Conservation (phyloP, 2,113 vertebrate species). For the Mormoops blainvillei region DNA sequence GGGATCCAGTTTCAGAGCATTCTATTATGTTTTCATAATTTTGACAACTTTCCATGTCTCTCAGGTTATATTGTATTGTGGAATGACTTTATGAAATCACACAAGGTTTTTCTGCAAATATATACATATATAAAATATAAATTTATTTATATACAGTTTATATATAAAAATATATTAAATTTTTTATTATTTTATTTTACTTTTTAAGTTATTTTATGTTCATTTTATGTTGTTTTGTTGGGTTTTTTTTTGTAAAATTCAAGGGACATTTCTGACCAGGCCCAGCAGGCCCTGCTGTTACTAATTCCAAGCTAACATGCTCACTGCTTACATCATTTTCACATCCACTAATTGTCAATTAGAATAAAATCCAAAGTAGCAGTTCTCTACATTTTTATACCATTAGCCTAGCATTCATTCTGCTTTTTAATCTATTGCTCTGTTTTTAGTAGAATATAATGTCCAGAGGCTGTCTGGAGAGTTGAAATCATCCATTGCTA, state of each 20-base stretch:
- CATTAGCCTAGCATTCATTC: not conserved
- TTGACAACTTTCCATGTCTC: not conserved
- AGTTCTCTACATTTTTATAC: not conserved
- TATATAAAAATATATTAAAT: too few species aligned
- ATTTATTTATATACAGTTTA: too few species aligned
- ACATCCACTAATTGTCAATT: not conserved
- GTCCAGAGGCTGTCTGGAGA: not conserved
- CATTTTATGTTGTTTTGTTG: too few species aligned
- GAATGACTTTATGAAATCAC: not conserved
- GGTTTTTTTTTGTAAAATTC: not conserved
- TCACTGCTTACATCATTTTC: not conserved
- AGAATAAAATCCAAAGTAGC: not conserved
- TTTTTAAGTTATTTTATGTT: too few species aligned
- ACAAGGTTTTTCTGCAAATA: not conserved
- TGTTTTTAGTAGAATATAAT: not conserved
- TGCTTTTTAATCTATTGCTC: not conserved
- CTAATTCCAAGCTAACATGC: not conserved
- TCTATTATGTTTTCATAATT: not conserved
- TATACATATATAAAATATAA: too few species aligned
- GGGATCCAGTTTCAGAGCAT: not conserved
- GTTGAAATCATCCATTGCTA: not conserved
- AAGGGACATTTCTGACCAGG: not conserved
- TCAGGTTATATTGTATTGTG: not conserved
- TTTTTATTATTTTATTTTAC: too few species aligned
- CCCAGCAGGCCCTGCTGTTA: not conserved